phyloP scores from a whole-genome alignment of 2,797 vertebrate genomes.

The Peromyscus attwateri region DNA sequence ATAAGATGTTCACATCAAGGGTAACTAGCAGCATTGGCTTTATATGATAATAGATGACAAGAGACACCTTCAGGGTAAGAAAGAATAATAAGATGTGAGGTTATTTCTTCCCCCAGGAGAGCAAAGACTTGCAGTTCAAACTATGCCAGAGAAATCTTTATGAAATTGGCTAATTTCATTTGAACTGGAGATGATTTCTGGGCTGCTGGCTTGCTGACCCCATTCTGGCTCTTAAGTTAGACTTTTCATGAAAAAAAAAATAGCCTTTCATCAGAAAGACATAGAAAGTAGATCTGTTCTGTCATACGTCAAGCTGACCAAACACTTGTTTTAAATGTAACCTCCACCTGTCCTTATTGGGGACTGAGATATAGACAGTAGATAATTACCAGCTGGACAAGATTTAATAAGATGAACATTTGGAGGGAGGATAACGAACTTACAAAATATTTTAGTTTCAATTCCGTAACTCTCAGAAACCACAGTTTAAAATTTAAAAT shows the following conservation, averaged over 20 bases:
- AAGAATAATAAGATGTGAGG: conserved; percentile 64
- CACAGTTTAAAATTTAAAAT: background rate
- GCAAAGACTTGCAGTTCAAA: conserved; percentile 7
- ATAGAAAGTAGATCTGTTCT: background rate
- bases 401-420: background rate
- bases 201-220: conserved; percentile 64
- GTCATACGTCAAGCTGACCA: background rate
- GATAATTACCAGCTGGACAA: background rate
- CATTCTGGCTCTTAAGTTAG: conserved; percentile 53
- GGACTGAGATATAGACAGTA: background rate
- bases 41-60: conserved; percentile 71
- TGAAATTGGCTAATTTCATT: conserved; percentile 50
- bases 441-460: background rate
- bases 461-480: background rate
- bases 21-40: conserved; percentile 9
- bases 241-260: conserved; percentile 30
- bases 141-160: conserved; percentile 56
- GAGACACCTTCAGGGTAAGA: conserved; percentile 59
- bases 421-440: background rate
- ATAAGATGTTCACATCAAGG: conserved; percentile 55
- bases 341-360: background rate
- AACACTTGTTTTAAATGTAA: background rate
- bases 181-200: conserved; percentile 69
- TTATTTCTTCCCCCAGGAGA: conserved; percentile 63
- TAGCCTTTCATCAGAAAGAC: background rate